Conservation (phyloP, 2,113 vertebrate genomes). For the Mugil cephalus region DNA sequence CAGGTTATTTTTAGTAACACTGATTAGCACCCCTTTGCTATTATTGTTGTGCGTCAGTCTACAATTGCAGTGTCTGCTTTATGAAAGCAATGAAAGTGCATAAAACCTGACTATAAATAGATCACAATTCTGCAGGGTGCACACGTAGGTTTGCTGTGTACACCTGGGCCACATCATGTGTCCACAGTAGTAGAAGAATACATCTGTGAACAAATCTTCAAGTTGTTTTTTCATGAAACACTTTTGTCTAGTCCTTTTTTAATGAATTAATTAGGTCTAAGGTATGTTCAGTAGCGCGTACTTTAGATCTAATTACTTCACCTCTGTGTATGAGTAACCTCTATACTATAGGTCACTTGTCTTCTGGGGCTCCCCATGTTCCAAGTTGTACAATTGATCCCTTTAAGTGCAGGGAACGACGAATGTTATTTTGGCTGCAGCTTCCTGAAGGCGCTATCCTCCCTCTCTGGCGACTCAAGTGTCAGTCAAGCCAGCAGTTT, state of each 20-base stretch:
- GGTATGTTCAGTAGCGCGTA: background rate
- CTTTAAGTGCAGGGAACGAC: conserved; percentile 55
- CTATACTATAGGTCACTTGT: conserved; percentile 47
- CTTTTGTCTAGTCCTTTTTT: background rate
- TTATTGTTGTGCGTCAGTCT: conserved; percentile 45
- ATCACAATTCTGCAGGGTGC: conserved; percentile 40
- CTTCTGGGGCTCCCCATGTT: conserved; percentile 51
- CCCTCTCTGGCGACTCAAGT: conserved; percentile 75
- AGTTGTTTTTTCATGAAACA: background rate
- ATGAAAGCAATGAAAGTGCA: conserved; percentile 61
- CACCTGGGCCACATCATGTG: background rate
- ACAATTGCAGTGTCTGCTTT: conserved; percentile 38
- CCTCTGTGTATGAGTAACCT: conserved; percentile 40
- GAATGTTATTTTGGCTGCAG: conserved; percentile 76
- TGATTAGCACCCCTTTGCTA: conserved; percentile 58
- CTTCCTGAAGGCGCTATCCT: conserved; percentile 66
- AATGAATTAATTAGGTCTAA: background rate
- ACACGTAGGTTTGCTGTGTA: conserved; percentile 14
- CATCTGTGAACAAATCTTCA: background rate
- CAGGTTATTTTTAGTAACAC: conserved; percentile 50
- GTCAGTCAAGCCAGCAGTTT: conserved; percentile 80
- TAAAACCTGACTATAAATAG: conserved; percentile 59
- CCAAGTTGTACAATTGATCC: conserved; percentile 67
- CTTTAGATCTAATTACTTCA: background rate
- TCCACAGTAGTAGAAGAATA: background rate